Percentiles rank a stretch among this genome's conserved stretches.
These are phyloP conservation scores for Hemibagrus wyckioides DNA, from an alignment of 2,113 vertebrate species.

Conservation along the genomic window DNA sequence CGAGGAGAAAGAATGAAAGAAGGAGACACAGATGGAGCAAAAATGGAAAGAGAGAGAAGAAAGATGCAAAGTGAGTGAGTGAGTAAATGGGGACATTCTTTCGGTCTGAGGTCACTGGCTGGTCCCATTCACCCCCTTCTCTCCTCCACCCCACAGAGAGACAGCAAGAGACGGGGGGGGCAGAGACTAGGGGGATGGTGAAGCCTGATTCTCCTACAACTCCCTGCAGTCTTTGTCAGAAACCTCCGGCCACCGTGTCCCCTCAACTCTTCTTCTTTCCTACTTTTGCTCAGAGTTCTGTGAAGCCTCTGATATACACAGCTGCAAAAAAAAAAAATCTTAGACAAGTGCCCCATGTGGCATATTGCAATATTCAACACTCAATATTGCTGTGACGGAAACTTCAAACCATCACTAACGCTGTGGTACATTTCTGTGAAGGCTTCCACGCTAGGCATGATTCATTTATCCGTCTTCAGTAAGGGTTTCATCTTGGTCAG, in stretches of 20 bases:
- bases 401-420: not conserved
- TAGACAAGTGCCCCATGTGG: not conserved
- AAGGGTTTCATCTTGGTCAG: not conserved
- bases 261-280: not conserved
- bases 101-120: slow-evolving; percentile 91
- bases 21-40: slow-evolving; percentile 73
- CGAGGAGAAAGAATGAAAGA: slow-evolving; percentile 56
- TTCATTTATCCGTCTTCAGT: not conserved
- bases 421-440: not conserved
- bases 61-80: slow-evolving; percentile 56
- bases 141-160: slow-evolving; percentile 64
- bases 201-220: slow-evolving; percentile 60
- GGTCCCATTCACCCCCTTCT: slow-evolving; percentile 83
- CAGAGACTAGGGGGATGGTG: slow-evolving; percentile 64
- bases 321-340: not conserved
- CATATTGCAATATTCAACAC: not conserved
- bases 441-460: not conserved
- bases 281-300: not conserved
- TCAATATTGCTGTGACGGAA: not conserved
- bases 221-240: slow-evolving; percentile 70
- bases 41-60: slow-evolving; percentile 57
- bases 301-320: not conserved
- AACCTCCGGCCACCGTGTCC: slow-evolving; percentile 24
- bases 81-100: slow-evolving; percentile 93
- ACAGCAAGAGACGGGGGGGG: slow-evolving; percentile 62